These are phyloP conservation scores for Brachionus plicatilis DNA, from an alignment of 1,140 invertebrate species.

Conservation along the genomic window DNA sequence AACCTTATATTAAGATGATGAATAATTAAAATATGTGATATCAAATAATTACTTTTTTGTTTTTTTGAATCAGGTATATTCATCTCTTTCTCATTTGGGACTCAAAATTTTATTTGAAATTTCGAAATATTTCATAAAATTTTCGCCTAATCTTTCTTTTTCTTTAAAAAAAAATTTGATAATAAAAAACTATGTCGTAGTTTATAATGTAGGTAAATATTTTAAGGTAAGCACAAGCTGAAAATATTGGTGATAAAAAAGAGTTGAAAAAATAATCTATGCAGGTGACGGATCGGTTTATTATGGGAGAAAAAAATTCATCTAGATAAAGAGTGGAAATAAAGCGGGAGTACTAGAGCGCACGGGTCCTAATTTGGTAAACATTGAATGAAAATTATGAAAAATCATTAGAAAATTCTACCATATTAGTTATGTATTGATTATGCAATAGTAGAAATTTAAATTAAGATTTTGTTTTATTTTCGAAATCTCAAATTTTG, in stretches of 20 bases:
- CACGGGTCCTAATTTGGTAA: not conserved
- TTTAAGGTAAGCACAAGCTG: not conserved
- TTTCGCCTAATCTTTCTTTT: conserved; percentile 1
- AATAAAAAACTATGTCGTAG: conserved; percentile 25
- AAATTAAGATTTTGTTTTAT: conserved; percentile 1
- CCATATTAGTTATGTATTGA: conserved; percentile 8
- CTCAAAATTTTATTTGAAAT: not conserved
- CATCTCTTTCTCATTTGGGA: not conserved
- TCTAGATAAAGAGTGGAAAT: not conserved
- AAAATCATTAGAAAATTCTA: not conserved
- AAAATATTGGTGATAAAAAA: not conserved
- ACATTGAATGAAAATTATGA: not conserved
- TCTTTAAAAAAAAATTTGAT: conserved; percentile 13
- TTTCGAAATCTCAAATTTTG: not conserved
- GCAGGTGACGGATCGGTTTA: not conserved
- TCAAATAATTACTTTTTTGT: conserved; percentile 12
- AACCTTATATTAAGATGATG: not conserved
- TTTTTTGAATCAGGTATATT: not conserved
- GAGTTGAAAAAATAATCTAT: not conserved
- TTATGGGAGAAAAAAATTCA: not conserved
- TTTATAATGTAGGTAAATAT: conserved; percentile 31
- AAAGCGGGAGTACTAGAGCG: not conserved
- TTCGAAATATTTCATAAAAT: not conserved
- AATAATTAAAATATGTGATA: not conserved
- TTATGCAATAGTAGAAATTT: conserved; percentile 7